These are phyloP conservation scores for Bimastos eiseni DNA, from an alignment of 2,888 invertebrate species.

Conservation along the genomic window DNA sequence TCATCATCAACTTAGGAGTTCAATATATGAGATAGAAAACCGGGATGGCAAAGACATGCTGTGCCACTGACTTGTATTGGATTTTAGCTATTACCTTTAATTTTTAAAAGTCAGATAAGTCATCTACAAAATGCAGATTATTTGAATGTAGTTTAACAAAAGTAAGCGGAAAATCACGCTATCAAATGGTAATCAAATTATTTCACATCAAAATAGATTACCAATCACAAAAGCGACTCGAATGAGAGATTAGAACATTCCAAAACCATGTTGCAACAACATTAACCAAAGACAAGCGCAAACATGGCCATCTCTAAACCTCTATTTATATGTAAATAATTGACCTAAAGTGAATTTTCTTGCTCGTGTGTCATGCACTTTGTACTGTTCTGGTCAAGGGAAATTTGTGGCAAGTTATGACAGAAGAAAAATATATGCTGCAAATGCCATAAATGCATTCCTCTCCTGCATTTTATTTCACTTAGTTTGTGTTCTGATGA, in stretches of 20 bases:
- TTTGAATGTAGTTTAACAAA: neutral
- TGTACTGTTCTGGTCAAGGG: neutral
- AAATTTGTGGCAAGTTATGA: neutral
- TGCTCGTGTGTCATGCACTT: neutral
- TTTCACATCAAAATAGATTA: neutral
- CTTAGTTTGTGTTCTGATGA: neutral
- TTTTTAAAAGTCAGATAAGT: neutral
- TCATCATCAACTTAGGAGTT: neutral
- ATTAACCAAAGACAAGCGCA: neutral
- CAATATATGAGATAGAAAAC: neutral
- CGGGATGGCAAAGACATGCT: neutral
- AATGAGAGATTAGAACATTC: neutral
- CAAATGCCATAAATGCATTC: neutral
- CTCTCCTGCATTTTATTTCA: neutral
- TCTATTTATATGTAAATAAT: neutral
- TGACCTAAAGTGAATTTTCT: neutral
- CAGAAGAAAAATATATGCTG: neutral
- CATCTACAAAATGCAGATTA: neutral
- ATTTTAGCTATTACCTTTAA: neutral
- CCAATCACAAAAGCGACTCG: neutral
- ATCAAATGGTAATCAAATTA: neutral
- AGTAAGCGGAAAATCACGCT: neutral
- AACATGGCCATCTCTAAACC: neutral
- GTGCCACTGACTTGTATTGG: neutral
- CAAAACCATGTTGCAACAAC: neutral